Base-by-base conservation (phyloP, 2,888 invertebrate species). In the Machimus rusticus region DNA sequence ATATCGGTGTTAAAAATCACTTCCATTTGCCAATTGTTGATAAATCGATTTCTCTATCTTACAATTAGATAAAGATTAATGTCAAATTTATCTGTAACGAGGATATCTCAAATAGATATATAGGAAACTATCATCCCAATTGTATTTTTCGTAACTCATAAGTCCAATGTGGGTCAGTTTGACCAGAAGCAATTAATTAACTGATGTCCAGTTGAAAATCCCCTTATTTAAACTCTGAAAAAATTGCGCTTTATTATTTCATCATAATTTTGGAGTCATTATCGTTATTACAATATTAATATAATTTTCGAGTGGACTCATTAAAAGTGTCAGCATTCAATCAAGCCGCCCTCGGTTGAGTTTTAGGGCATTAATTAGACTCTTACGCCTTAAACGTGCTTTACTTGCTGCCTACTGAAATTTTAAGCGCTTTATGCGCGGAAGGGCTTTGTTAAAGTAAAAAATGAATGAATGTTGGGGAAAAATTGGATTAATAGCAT, bases 1-100 rank as follows among this genome's bases (percentile, higher is more conserved):
- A 78, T 78, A 78, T 78, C 78, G 78, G 46, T 78, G 78, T 78
- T 78, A 19, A 43, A 78, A 78, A 19, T 43, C 78, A 43, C 43
- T 78, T 14, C 43, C 43, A 78, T 66, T 66, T 66, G 66, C 66
- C 9, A 78, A 78, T 78, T 78, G 78, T 78, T 78, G 43, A 78
- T 78, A 16, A 78, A 39, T 37, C 78, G 14, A 23, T 19, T 43
- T 37, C 78, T 78, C 78, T 39, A 19, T 66, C 66, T 66, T 66
- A 46, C 43, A 46, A 46, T 46, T 46, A 66, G 66, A 28, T 66
- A 66, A 66, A 66, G 66, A 28, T 66, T 23, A 66, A 66, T 66
- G 66, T 66, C 19, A 66, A 66, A 5, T 23, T 28, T 19, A 28
- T 66, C 66, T 66, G 9, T 23, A 66, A 66, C 12, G 28, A 66